Conservation (phyloP, 2,797 vertebrate species). For the Coccyzus lansbergi region DNA sequence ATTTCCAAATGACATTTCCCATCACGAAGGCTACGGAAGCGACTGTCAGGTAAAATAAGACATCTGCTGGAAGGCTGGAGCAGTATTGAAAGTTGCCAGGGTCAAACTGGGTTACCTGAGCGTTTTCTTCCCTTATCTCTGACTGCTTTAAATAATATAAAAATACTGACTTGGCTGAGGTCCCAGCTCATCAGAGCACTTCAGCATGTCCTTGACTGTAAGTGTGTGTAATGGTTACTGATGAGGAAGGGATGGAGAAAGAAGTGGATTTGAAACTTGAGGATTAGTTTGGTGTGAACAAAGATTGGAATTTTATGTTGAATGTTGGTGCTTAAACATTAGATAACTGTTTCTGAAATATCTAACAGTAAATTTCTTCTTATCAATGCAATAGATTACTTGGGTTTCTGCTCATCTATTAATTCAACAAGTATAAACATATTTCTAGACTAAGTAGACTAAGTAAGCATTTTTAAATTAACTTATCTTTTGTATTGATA, state of each 20-base stretch:
- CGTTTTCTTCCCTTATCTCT: conserved; percentile 8
- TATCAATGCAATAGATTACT: background rate
- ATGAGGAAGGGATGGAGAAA: background rate
- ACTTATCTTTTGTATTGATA: background rate
- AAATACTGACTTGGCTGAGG: conserved; percentile 26
- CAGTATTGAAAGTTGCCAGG: background rate
- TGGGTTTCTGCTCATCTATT: background rate
- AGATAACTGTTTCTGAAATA: background rate
- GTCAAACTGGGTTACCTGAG: background rate
- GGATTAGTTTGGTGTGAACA: background rate
- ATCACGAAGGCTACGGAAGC: background rate
- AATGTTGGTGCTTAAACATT: background rate
- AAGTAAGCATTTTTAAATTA: background rate
- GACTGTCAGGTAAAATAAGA: background rate
- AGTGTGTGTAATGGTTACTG: background rate
- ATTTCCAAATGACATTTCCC: background rate
- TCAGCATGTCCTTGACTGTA: background rate
- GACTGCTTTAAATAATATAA: conserved; percentile 35
- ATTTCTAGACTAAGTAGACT: background rate
- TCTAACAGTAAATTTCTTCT: background rate
- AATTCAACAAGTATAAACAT: background rate
- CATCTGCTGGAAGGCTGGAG: background rate
- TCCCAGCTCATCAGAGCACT: conserved; percentile 45
- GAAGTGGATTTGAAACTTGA: background rate
- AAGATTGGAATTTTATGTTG: background rate